A percentile compares a stretch with the other conserved stretches of the same genome.
phyloP scores from a whole-genome alignment of 2,797 vertebrate species.

The Ispidina lecontei region DNA sequence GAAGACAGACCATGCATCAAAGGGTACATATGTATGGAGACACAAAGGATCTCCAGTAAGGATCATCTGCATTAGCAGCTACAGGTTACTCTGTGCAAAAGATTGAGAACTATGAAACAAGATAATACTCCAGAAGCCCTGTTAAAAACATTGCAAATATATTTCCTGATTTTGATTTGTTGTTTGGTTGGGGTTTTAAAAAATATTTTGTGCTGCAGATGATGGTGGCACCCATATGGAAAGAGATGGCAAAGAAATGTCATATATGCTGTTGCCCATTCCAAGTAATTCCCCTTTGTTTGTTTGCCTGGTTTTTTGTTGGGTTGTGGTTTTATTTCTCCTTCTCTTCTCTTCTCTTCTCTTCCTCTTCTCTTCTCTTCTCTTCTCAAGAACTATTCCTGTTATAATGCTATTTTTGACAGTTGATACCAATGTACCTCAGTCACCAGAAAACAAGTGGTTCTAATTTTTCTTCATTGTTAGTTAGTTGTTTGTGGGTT shows the following conservation, averaged over 20 bases:
- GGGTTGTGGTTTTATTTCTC: not conserved
- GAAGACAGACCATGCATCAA: not conserved
- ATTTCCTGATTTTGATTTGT: no score
- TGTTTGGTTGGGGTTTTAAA: no score
- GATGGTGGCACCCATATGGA: not conserved
- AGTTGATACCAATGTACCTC: not conserved
- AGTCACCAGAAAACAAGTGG: not conserved
- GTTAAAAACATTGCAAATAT: no score
- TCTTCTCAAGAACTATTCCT: not conserved
- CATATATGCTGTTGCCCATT: not conserved
- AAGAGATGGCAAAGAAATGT: not conserved
- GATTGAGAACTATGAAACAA: not conserved
- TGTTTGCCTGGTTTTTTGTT: not conserved
- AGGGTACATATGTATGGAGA: not conserved
- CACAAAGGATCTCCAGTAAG: not conserved
- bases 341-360: not conserved
- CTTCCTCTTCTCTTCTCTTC: not conserved
- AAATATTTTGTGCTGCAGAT: not conserved
- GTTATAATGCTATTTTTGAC: not conserved
- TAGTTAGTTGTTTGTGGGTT: constrained; percentile 18
- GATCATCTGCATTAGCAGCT: not conserved
- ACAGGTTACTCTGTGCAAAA: not conserved
- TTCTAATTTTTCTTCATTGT: constrained; percentile 38
- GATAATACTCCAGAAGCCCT: not conserved
- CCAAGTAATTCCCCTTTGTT: not conserved